phyloP scores from a whole-genome alignment of 1,140 invertebrate genomes.

The Drosophila obscura region DNA sequence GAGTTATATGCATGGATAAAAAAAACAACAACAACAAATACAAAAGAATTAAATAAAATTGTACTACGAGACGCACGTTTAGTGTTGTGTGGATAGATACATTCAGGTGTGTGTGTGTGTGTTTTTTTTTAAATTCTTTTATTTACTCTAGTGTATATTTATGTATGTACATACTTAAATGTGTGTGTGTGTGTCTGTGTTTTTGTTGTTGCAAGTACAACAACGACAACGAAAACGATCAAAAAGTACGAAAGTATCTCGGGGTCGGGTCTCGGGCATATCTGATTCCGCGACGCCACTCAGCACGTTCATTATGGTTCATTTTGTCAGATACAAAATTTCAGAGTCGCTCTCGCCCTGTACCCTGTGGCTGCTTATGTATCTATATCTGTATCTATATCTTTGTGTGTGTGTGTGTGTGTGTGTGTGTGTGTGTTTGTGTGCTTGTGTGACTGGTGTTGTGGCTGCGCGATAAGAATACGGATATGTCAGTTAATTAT shows the following conservation, averaged over 20 bases:
- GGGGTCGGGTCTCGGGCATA: constrained; percentile 34
- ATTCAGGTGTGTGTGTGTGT: constrained; percentile 31
- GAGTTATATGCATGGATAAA: constrained; percentile 6
- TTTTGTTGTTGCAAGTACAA: constrained; percentile 46
- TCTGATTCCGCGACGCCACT: constrained; percentile 71
- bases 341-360: constrained; percentile 54
- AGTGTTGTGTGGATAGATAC: constrained; percentile 80
- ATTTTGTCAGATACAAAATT: constrained; percentile 82
- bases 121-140: too few relatives aligned
- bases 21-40: constrained; percentile 36
- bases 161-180: constrained; percentile 5
- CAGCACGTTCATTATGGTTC: constrained; percentile 81
- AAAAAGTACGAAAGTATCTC: constrained; percentile 74
- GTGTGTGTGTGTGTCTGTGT: constrained; percentile 8
- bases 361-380: constrained; percentile 28
- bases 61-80: constrained; percentile 71
- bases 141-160: too few relatives aligned
- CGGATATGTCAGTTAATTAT: constrained; percentile 82
- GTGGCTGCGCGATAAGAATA: constrained; percentile 76
- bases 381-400: constrained; percentile 13
- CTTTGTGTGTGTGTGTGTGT: constrained; percentile 4
- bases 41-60: constrained; percentile 49
- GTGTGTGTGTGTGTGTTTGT: constrained; percentile 15
- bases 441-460: constrained; percentile 6
- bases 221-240: constrained; percentile 14